phyloP scores from a whole-genome alignment of 2,888 invertebrate genomes.

The Minunthozetes semirufus region DNA sequence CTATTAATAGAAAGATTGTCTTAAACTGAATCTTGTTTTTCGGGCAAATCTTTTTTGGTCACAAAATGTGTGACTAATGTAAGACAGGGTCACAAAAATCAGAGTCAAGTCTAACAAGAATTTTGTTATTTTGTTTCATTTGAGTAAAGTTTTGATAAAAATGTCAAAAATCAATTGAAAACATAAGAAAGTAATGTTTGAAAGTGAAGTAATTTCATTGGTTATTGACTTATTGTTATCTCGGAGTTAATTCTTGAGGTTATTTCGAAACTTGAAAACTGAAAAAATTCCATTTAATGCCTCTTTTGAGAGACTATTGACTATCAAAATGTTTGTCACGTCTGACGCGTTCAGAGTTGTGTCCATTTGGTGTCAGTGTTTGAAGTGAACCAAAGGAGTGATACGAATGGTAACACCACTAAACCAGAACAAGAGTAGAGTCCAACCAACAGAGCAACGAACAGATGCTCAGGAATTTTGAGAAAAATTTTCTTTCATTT shows the following conservation, averaged over 20 bases:
- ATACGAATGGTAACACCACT: background rate
- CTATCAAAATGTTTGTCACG: background rate
- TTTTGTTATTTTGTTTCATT: background rate
- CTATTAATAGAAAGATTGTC: no score
- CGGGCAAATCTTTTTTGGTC: no score
- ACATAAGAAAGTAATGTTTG: background rate
- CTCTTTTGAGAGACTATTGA: background rate
- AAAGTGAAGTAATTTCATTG: background rate
- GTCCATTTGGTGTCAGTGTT: background rate
- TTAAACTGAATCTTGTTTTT: no score
- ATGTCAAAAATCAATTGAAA: no score
- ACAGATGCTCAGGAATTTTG: background rate
- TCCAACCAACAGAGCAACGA: conserved; percentile 3
- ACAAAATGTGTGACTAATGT: no score
- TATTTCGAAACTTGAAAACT: background rate
- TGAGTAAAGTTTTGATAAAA: no score
- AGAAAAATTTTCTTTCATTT: background rate
- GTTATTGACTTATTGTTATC: background rate
- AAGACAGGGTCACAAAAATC: background rate
- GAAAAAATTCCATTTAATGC: background rate
- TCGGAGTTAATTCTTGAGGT: background rate
- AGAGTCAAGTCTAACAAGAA: background rate
- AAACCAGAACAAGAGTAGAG: background rate
- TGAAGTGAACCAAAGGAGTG: background rate
- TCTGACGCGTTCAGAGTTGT: background rate